These are phyloP conservation scores for Bothrops alternatus DNA, from an alignment of 2,797 vertebrate genomes.

Conservation along the genomic window DNA sequence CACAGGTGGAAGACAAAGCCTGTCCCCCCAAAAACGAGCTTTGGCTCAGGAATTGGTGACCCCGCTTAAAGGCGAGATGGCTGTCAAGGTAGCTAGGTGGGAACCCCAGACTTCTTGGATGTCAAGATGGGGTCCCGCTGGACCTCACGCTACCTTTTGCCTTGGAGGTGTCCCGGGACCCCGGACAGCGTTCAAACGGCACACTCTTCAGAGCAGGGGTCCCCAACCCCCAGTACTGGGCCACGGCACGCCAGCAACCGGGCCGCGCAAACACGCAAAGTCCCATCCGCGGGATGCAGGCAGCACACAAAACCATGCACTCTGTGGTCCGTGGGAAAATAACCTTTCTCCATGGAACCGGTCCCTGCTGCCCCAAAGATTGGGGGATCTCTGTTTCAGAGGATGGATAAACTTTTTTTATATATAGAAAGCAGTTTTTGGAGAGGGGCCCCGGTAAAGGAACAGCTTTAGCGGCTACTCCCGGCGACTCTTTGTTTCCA, in stretches of 20 bases:
- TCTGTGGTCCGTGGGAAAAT: no score
- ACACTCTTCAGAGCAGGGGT: neutral
- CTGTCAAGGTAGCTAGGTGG: neutral
- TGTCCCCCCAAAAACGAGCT: neutral
- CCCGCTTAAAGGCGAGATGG: neutral
- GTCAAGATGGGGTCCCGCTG: neutral
- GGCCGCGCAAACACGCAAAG: no score
- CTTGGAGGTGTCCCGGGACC: neutral
- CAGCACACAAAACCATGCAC: no score
- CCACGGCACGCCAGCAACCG: no score
- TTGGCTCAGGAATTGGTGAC: neutral
- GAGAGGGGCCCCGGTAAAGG: neutral
- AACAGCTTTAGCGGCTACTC: neutral
- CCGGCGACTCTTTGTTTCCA: no score
- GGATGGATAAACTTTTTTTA: no score
- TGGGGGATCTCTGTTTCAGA: no score
- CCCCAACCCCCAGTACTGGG: no score
- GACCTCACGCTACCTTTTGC: neutral
- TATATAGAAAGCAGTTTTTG: neutral
- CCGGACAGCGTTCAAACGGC: neutral
- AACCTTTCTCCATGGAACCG: no score
- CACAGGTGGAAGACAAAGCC: neutral
- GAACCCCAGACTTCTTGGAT: neutral
- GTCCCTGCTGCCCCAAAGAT: no score
- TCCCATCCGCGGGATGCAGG: no score